Evolutionary conservation across 2,113 vertebrate species (phyloP).

Genomic region (Spea multiplicata): DNA sequence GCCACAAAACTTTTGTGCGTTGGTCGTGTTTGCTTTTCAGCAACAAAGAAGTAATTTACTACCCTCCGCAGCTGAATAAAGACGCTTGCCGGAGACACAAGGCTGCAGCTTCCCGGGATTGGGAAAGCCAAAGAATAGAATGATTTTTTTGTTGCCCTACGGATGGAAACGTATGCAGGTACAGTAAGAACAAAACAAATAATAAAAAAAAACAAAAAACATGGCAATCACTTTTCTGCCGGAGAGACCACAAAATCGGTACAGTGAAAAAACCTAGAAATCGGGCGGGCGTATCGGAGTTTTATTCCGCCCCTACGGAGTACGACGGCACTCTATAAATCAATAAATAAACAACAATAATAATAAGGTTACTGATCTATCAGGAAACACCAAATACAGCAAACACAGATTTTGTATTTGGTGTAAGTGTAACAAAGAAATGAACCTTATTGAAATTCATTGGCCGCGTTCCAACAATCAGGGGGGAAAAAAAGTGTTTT

Average conservation of each 20-base stretch:
- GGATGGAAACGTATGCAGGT: neutral
- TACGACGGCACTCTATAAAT: too few relatives aligned
- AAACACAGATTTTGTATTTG: neutral
- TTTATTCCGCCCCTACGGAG: too few relatives aligned
- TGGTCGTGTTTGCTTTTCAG: slow-evolving; percentile 20
- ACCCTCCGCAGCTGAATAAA: slow-evolving; percentile 20
- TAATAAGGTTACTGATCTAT: neutral
- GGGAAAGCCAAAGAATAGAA: slow-evolving; percentile 21
- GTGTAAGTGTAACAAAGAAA: slow-evolving; percentile 10
- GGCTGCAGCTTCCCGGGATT: slow-evolving; percentile 14
- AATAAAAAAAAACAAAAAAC: too few relatives aligned
- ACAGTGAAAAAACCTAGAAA: too few relatives aligned
- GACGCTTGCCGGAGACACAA: slow-evolving; percentile 29
- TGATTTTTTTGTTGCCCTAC: slow-evolving; percentile 16
- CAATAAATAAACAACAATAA: too few relatives aligned
- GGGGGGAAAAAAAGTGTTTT: neutral
- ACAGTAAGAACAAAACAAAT: too few relatives aligned
- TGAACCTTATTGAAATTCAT: neutral
- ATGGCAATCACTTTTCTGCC: too few relatives aligned
- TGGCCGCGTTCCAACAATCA: neutral
- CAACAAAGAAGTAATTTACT: slow-evolving; percentile 25
- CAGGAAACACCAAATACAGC: too few relatives aligned
- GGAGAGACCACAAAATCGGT: too few relatives aligned
- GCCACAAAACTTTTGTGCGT: slow-evolving; percentile 5
- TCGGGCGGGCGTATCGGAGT: too few relatives aligned